phyloP scores from a whole-genome alignment of 2,797 vertebrate species.

The Tenualosa thibaudeaui region DNA sequence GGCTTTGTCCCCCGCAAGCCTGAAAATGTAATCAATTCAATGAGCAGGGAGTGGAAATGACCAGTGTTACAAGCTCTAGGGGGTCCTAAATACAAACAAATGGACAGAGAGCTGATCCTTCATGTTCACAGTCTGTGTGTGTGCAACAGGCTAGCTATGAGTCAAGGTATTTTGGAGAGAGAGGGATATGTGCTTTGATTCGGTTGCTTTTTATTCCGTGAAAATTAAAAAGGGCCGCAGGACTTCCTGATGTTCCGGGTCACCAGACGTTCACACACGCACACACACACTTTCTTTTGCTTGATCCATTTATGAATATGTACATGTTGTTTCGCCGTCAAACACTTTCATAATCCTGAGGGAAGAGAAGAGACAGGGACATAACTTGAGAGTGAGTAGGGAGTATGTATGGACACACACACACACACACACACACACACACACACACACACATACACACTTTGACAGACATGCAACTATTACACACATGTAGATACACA shows the following conservation, averaged over 20 bases:
- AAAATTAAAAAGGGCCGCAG: conserved; percentile 21
- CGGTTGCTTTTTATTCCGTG: conserved; percentile 52
- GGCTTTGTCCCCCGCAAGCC: conserved; percentile 46
- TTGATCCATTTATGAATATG: conserved; percentile 62
- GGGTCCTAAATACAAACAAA: conserved; percentile 45
- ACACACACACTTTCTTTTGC: conserved; percentile 51
- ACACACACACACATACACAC: neutral
- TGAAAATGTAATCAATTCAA: conserved; percentile 30
- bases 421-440: conserved; percentile 3
- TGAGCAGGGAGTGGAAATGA: conserved; percentile 26
- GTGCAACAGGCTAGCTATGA: conserved; percentile 23
- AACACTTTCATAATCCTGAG: conserved; percentile 63
- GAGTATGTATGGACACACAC: neutral
- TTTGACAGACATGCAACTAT: neutral
- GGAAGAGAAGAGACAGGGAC: conserved; percentile 10
- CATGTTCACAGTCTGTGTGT: conserved; percentile 50
- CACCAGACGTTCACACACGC: conserved; percentile 31
- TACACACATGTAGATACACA: neutral
- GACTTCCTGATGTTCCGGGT: conserved; percentile 3
- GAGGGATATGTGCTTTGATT: conserved; percentile 46
- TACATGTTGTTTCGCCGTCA: conserved; percentile 61
- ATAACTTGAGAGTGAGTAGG: neutral
- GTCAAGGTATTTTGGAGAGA: conserved; percentile 46
- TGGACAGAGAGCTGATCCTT: conserved; percentile 47
- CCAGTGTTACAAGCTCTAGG: conserved; percentile 21